Evolutionary conservation across 2,113 vertebrate species (phyloP).

Genomic region (Numida meleagris): DNA sequence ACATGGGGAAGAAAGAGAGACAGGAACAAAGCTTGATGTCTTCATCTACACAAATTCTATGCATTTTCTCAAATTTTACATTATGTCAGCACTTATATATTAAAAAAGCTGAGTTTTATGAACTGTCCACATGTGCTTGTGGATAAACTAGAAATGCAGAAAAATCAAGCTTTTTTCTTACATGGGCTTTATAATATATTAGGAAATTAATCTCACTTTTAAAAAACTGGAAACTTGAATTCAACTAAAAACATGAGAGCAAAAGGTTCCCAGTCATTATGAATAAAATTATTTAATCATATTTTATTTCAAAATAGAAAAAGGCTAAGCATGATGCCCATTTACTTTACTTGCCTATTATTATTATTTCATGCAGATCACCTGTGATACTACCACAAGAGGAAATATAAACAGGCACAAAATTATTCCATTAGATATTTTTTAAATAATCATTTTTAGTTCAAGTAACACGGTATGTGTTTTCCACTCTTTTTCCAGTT

Average conservation of each 20-base stretch:
- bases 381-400: neutral
- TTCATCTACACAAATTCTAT: neutral
- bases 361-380: slow-evolving; percentile 4
- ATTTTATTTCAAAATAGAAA: slow-evolving; percentile 26
- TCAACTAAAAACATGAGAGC: neutral
- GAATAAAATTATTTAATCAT: slow-evolving; percentile 3
- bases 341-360: slow-evolving; percentile 29
- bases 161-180: neutral
- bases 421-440: neutral
- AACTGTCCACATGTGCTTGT: accelerated
- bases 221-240: neutral
- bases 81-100: neutral
- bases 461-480: neutral
- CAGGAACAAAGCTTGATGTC: neutral
- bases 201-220: neutral
- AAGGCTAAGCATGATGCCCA: neutral
- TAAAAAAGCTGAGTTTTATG: neutral
- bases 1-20: neutral
- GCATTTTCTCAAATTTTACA: neutral
- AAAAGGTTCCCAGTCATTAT: slow-evolving; percentile 17
- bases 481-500: neutral
- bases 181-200: neutral
- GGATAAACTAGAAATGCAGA: neutral
- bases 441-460: neutral
- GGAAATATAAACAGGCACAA: neutral